Evolutionary conservation across 2,797 vertebrate species (phyloP), one percentile per base, ranked within the genome.

Genomic region (Sebastes trivittatus): DNA sequence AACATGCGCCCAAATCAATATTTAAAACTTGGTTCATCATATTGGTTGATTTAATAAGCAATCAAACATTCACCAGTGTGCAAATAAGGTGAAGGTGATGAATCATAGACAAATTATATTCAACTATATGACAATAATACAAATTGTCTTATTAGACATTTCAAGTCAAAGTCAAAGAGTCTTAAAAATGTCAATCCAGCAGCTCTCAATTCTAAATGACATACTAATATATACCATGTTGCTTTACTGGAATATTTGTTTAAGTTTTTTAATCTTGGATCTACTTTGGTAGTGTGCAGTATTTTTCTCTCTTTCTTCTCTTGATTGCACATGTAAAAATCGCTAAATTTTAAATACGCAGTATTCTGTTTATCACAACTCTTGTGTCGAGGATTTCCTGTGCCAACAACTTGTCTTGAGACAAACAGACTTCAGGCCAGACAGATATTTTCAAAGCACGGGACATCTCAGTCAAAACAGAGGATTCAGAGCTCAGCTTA

Each of bases 361-460:
- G 14, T 46, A 11, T 42, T 58, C 8, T 54, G 18, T 42, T 72
- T 6, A n/a, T 25, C 34, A 18, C n/a, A 52, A 16, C 5, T 42
- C 46, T 11, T 7, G 4, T 3, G 2, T 29, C 9, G 11, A 11
- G 56, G 14, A n/a, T 56, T 68, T 68, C 42, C 30, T 49, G 55
- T 64, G 71, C 46, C 42, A 66, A 13, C 20, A 23, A 13, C 23
- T 70, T 61, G 27, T 72, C 32, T 42, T 65, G 55, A 72, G 69
- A 20, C 1, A 52, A 4, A n/a, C 8, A 54, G 49, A 54, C 27
- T 30, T 70, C 18, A 54, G 58, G 36, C 14, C 42, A 55, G 14
- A 60, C 8, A 23, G 23, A 54, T 73, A 75, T 66, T 78, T 82
- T 70, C n/a, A 64, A 78, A 63, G 72, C 56, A 71, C 1, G 2